Conservation (phyloP, 1,140 invertebrate genomes). For the Sycophila sp. region DNA sequence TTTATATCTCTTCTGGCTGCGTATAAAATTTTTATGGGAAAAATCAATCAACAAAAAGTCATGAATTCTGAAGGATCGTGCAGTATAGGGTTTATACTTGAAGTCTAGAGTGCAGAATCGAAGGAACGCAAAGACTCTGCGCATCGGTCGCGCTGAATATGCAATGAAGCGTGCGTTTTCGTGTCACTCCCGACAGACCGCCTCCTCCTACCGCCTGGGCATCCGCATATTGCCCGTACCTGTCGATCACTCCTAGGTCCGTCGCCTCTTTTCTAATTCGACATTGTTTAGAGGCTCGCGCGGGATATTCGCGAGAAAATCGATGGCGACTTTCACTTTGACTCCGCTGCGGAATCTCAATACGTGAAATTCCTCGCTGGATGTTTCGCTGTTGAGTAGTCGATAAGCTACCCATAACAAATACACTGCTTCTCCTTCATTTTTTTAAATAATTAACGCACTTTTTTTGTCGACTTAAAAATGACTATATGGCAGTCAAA, state of each 20-base stretch:
- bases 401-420: no score
- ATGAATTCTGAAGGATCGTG: no score
- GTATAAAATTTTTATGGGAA: no score
- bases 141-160: constrained; percentile 60
- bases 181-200: constrained; percentile 34
- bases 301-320: neutral
- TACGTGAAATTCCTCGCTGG: no score
- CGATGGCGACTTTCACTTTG: neutral
- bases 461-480: no score
- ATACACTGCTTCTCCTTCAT: no score
- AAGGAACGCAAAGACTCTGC: constrained; percentile 54
- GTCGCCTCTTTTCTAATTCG: neutral
- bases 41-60: no score
- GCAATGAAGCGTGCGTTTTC: constrained; percentile 56
- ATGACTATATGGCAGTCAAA: neutral
- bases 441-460: no score
- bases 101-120: constrained; percentile 37
- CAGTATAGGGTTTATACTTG: no score
- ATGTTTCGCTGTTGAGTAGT: no score
- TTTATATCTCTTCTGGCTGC: no score
- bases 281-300: neutral
- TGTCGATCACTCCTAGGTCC: constrained; percentile 42
- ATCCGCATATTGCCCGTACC: constrained; percentile 41
- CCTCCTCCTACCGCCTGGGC: constrained; percentile 5
- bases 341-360: constrained; percentile 6